Percentiles rank a stretch among this genome's conserved stretches.
Conservation (phyloP, 2,888 invertebrate species). For the Timema cristinae region DNA sequence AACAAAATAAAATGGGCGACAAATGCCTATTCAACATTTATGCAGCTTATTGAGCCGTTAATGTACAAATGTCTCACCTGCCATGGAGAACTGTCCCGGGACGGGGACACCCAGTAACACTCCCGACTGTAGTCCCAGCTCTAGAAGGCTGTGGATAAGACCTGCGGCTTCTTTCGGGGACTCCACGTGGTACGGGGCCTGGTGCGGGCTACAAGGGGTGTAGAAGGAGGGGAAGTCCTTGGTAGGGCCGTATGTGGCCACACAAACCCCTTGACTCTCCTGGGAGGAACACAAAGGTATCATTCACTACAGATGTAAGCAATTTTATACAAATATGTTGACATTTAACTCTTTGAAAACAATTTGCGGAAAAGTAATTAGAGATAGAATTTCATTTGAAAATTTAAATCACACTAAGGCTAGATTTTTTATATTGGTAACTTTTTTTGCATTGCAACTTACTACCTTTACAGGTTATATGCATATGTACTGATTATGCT, state of each 20-base stretch:
- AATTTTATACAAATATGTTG: no score
- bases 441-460: no score
- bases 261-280: conserved; percentile 95
- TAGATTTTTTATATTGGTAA: no score
- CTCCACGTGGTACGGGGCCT: conserved; percentile 65
- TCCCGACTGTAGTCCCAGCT: conserved; percentile 61
- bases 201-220: conserved; percentile 62
- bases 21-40: no score
- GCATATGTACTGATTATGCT: no score
- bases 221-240: conserved; percentile 92
- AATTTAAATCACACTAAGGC: background rate
- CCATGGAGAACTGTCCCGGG: conserved; percentile 57
- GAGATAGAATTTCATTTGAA: background rate
- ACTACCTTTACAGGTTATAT: no score
- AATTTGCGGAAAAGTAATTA: conserved; percentile 23
- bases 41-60: background rate
- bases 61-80: conserved; percentile 15
- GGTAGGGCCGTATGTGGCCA: conserved; percentile 66
- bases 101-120: conserved; percentile 89
- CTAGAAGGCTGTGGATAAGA: conserved; percentile 56
- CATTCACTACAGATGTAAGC: background rate
- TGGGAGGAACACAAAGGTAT: conserved; percentile 41
- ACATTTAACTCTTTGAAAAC: no score
- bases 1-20: no score
- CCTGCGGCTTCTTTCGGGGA: conserved; percentile 65